Conservation (phyloP, 2,888 invertebrate genomes). For the Eupithecia dodoneata region DNA sequence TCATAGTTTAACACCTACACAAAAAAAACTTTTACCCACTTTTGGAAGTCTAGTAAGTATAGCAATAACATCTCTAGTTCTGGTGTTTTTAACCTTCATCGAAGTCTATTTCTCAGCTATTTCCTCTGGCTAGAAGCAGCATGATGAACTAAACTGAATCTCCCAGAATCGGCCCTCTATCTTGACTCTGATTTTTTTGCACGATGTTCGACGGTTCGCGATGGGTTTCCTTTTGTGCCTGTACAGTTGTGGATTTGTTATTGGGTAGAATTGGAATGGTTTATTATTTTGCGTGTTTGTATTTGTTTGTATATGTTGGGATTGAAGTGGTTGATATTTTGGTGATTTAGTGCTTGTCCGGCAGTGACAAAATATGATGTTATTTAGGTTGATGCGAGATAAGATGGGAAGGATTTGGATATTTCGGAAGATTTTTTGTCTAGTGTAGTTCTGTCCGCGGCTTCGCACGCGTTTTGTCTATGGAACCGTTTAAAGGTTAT, state of each 20-base stretch:
- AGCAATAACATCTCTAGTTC: too few relatives aligned
- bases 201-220: slow-evolving; percentile 47
- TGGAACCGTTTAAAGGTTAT: too few relatives aligned
- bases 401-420: background rate
- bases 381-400: background rate
- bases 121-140: background rate
- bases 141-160: background rate
- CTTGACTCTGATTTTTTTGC: slow-evolving; percentile 41
- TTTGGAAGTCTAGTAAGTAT: too few relatives aligned
- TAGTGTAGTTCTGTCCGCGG: background rate
- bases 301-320: slow-evolving; percentile 11
- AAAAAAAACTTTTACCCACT: too few relatives aligned
- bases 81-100: background rate
- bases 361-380: slow-evolving; percentile 6
- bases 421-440: background rate
- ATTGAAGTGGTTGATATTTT: slow-evolving; percentile 6
- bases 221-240: slow-evolving; percentile 49
- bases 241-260: slow-evolving; percentile 42
- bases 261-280: slow-evolving; percentile 36
- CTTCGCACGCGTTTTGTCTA: too few relatives aligned
- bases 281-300: slow-evolving; percentile 40
- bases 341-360: slow-evolving; percentile 8
- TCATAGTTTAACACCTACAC: too few relatives aligned
- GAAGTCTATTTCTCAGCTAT: background rate
- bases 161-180: background rate